Conservation (phyloP, 23 tunicate species). For the Botrylloides violaceus region DNA sequence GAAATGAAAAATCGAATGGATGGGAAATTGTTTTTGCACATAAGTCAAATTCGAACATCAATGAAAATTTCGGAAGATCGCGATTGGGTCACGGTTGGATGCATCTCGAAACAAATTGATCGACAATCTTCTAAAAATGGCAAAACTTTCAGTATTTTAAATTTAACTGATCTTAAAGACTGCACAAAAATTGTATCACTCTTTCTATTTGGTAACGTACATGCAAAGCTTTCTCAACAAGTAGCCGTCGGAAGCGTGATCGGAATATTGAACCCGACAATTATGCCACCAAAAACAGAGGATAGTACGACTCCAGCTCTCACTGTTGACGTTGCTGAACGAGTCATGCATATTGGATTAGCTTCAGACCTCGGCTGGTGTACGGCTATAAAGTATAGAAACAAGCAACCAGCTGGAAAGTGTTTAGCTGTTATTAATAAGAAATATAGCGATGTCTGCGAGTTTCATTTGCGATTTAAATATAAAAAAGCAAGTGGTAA, state of each 20-base stretch:
- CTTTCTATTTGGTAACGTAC: slow-evolving; percentile 66
- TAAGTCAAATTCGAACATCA: slow-evolving; percentile 40
- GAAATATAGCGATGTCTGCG: slow-evolving; percentile 62
- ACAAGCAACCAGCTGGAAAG: slow-evolving; percentile 81
- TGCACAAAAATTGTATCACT: slow-evolving; percentile 66
- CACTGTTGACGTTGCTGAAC: slow-evolving; percentile 71
- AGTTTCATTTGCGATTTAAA: slow-evolving; percentile 73
- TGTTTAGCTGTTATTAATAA: slow-evolving; percentile 81
- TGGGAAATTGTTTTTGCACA: slow-evolving; percentile 39
- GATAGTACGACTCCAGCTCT: slow-evolving; percentile 56
- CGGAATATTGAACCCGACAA: slow-evolving; percentile 81
- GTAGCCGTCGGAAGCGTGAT: slow-evolving; percentile 59
- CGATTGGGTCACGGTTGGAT: slow-evolving; percentile 91
- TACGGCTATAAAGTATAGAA: slow-evolving; percentile 63
- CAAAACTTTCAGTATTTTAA: slow-evolving; percentile 65
- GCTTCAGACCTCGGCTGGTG: slow-evolving; percentile 92
- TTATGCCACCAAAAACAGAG: slow-evolving; percentile 90
- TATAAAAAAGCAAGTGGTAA: slow-evolving; percentile 66
- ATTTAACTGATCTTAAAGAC: slow-evolving; percentile 72
- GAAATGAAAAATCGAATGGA: slow-evolving; percentile 76
- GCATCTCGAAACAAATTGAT: slow-evolving; percentile 65
- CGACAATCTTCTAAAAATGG: slow-evolving; percentile 88
- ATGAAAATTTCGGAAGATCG: slow-evolving; percentile 39
- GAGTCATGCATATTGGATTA: slow-evolving; percentile 64
- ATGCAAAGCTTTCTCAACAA: slow-evolving; percentile 48